These are phyloP conservation scores for Mormoops blainvillei DNA, from an alignment of 2,113 vertebrate genomes.

Conservation along the genomic window DNA sequence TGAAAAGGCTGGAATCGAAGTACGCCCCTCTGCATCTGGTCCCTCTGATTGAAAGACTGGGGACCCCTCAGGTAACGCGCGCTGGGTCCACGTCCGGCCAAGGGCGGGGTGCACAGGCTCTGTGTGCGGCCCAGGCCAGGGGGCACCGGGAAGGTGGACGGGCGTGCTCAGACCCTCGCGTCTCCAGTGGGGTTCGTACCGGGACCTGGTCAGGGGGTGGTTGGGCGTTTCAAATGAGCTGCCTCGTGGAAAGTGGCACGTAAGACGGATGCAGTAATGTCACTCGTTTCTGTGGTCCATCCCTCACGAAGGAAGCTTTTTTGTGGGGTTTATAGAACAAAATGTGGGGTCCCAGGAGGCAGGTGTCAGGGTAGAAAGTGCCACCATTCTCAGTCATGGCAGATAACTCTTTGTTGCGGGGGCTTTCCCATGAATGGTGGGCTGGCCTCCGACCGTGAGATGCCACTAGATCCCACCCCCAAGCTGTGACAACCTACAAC, in stretches of 20 bases:
- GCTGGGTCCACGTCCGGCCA: background rate
- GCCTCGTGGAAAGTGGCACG: background rate
- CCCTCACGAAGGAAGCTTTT: background rate
- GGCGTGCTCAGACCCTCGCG: background rate
- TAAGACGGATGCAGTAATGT: accelerated
- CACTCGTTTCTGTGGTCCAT: background rate
- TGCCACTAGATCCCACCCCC: background rate
- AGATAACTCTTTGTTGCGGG: background rate
- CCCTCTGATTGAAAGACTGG: slow-evolving; percentile 89
- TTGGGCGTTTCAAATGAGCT: background rate
- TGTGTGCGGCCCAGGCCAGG: background rate
- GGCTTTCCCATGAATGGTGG: background rate
- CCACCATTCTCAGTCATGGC: accelerated
- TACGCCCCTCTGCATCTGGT: slow-evolving; percentile 89
- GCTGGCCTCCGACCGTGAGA: background rate
- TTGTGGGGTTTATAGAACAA: background rate
- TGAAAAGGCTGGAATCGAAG: slow-evolving; percentile 91
- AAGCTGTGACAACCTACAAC: background rate
- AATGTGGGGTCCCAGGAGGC: background rate
- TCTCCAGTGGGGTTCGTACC: accelerated
- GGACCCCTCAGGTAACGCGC: slow-evolving; percentile 87
- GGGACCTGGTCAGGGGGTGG: background rate
- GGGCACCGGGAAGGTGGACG: accelerated
- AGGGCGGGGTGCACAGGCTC: background rate
- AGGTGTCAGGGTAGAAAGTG: background rate